phyloP scores from a whole-genome alignment of 92 coral and sea anemone genomes.

The Pocillopora meandrina region DNA sequence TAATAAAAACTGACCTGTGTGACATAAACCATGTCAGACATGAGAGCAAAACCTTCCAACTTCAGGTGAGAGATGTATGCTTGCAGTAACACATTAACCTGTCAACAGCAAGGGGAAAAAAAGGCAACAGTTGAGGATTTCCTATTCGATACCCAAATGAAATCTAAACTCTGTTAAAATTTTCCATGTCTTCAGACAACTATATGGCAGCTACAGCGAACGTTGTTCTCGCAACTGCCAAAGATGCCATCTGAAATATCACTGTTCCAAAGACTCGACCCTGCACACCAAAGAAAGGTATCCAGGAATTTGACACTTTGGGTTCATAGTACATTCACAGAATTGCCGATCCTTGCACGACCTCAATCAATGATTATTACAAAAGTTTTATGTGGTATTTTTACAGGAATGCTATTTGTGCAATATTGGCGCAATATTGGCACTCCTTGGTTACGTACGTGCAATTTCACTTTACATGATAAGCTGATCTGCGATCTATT shows the following conservation, averaged over 20 bases:
- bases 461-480: too few species aligned
- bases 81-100: constrained; percentile 95
- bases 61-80: constrained; percentile 94
- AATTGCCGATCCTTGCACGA: too few species aligned
- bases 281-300: constrained; percentile 5
- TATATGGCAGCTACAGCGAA: background rate
- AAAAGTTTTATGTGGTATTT: too few species aligned
- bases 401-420: too few species aligned
- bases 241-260: constrained; percentile 8
- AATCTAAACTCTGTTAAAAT: too few species aligned
- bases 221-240: constrained; percentile 1
- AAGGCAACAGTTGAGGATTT: background rate
- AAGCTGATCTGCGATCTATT: too few species aligned
- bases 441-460: too few species aligned
- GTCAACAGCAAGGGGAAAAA: background rate
- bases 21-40: constrained; percentile 97
- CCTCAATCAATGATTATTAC: too few species aligned
- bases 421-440: too few species aligned
- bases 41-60: constrained; percentile 95
- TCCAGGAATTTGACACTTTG: constrained; percentile 55
- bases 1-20: constrained; percentile 76
- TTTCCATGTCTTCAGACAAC: constrained; percentile 23
- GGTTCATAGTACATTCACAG: background rate
- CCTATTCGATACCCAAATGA: background rate
- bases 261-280: constrained; percentile 50